These are phyloP conservation scores for Rhynchophorus ferrugineus DNA, from an alignment of 1,140 invertebrate species.

Conservation along the genomic window DNA sequence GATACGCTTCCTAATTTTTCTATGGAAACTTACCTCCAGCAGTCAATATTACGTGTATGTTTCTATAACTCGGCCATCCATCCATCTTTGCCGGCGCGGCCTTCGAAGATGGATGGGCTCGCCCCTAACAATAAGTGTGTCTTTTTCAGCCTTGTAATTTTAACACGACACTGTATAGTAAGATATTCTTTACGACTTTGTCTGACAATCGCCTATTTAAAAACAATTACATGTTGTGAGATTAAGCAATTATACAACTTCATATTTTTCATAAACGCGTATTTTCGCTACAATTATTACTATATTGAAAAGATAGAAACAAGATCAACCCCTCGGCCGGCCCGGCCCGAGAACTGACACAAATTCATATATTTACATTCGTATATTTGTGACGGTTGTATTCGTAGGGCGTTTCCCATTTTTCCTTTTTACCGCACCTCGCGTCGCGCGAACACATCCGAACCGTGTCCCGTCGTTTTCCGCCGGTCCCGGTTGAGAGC, in stretches of 20 bases:
- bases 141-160: constrained; percentile 23
- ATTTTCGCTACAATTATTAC: constrained; percentile 18
- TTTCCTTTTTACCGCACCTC: background rate
- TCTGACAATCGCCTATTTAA: constrained; percentile 18
- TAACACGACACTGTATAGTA: constrained; percentile 14
- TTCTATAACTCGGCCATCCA: background rate
- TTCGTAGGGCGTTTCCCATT: background rate
- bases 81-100: background rate
- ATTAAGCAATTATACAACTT: constrained; percentile 9
- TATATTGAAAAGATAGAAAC: too few species aligned
- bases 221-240: constrained; percentile 1
- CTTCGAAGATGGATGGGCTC: background rate
- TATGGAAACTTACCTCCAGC: background rate
- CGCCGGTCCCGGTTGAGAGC: too few species aligned
- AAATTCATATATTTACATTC: background rate
- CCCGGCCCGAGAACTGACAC: too few species aligned
- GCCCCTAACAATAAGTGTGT: constrained; percentile 15
- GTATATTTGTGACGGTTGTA: constrained; percentile 14
- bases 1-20: too few species aligned
- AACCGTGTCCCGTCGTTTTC: too few species aligned
- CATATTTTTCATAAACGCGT: constrained; percentile 23
- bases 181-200: constrained; percentile 14
- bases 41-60: constrained; percentile 1
- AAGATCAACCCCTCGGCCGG: too few species aligned
- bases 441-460: too few species aligned